These are phyloP conservation scores for Gerris buenoi DNA, from an alignment of 1,140 invertebrate genomes.

Conservation along the genomic window DNA sequence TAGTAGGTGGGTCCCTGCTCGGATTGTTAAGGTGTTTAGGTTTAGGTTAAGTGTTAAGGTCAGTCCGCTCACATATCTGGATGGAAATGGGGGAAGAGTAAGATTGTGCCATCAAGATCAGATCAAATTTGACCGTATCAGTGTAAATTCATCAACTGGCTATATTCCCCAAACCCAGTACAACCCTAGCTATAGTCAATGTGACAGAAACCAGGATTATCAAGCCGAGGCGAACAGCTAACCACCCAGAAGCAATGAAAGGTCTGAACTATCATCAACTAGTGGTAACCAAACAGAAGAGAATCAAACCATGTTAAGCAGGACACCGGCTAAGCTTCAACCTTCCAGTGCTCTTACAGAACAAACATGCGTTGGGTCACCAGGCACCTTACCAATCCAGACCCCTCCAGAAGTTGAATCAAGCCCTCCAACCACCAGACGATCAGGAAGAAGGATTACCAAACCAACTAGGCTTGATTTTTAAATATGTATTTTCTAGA, in stretches of 20 bases:
- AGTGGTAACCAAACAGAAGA: not conserved
- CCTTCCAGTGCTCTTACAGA: not conserved
- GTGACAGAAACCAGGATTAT: not conserved
- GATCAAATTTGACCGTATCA: not conserved
- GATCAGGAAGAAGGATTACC: too few relatives aligned
- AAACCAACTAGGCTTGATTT: too few relatives aligned
- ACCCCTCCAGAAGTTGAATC: too few relatives aligned
- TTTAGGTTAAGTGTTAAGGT: too few relatives aligned
- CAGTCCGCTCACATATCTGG: not conserved
- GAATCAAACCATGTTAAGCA: not conserved
- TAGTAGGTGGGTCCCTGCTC: not conserved
- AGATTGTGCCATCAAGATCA: not conserved
- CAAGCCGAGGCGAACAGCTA: not conserved
- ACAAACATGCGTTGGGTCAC: too few relatives aligned
- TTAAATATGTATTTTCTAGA: too few relatives aligned
- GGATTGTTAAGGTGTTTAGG: not conserved
- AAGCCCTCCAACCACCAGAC: too few relatives aligned
- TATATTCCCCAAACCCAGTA: not conserved
- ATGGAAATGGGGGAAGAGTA: not conserved
- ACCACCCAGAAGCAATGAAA: not conserved
- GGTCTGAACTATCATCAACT: not conserved
- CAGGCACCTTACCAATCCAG: too few relatives aligned
- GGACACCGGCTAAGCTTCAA: not conserved
- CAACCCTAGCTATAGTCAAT: not conserved
- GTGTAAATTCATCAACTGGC: not conserved